Evolutionary conservation across 2,888 invertebrate species (phyloP).

Genomic region (Hermodice carunculata): DNA sequence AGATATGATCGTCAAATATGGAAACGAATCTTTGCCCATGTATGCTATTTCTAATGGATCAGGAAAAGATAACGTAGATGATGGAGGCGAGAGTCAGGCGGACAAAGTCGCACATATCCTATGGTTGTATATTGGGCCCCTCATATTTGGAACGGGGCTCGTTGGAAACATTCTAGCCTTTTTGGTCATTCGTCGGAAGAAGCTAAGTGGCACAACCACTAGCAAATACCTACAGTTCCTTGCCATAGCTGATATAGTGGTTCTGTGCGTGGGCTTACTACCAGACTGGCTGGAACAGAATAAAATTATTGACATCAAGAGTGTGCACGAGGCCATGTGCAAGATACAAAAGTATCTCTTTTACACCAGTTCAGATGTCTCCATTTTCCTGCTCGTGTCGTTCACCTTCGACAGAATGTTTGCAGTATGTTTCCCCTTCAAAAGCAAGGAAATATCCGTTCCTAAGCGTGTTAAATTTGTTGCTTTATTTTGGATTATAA

Average conservation of each 20-base stretch:
- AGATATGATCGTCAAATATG: too few species aligned
- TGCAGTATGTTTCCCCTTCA: slow-evolving; percentile 57
- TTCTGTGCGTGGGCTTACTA: slow-evolving; percentile 41
- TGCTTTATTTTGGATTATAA: slow-evolving; percentile 34
- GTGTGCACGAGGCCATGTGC: slow-evolving; percentile 41
- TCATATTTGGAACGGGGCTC: slow-evolving; percentile 39
- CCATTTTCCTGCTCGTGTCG: slow-evolving; percentile 61
- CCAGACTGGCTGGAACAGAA: slow-evolving; percentile 42
- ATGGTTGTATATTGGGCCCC: slow-evolving; percentile 41
- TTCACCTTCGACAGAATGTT: slow-evolving; percentile 62
- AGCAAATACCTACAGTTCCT: slow-evolving; percentile 39
- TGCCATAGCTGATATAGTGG: slow-evolving; percentile 40
- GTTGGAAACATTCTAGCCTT: slow-evolving; percentile 43
- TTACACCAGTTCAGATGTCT: slow-evolving; percentile 54
- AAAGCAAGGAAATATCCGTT: slow-evolving; percentile 49
- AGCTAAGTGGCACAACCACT: slow-evolving; percentile 41
- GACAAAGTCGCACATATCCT: too few species aligned
- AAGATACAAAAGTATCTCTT: slow-evolving; percentile 60
- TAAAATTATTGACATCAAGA: slow-evolving; percentile 27
- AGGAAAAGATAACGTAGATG: too few species aligned
- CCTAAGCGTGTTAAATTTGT: slow-evolving; percentile 45
- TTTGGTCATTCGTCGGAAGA: slow-evolving; percentile 35
- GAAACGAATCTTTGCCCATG: too few species aligned
- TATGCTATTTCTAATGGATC: too few species aligned
- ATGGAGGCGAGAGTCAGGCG: too few species aligned